Evolutionary conservation across 2,888 invertebrate species (phyloP), one percentile per base, ranked within the genome.

Genomic region (Chrysolina haemoptera): DNA sequence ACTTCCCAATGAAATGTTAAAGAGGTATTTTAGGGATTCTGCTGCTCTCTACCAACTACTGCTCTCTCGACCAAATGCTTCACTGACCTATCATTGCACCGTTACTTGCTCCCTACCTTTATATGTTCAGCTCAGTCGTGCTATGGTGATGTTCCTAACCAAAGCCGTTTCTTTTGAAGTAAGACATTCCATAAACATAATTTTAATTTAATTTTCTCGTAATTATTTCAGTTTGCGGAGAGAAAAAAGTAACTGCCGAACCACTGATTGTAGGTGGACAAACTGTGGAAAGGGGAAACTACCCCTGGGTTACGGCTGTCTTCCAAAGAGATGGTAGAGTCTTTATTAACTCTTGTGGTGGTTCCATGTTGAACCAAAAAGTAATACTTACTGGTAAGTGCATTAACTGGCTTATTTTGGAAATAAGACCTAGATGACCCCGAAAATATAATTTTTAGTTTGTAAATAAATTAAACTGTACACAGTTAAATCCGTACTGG

Each of bases 241-340:
- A 84, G 71, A 83, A 85, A 71, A 79, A 75, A 50, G 83, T 83
- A 0, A 74, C 80, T 46, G 85, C 82, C 0, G 68, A 69, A 65
- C 74, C 82, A n/a, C 71, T 87, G 35, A 78, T 86, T 11, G 82
- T 87, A 16, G 80, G 81, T 40, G 86, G 85, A 5, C 41, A 68
- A 41, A 69, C 22, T 16, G 84, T 84, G 0, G 79, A 78, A 62
- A 79, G 76, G 73, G 86, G 85, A 6, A 78, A 83, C 55, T 87
- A 85, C 73, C 87, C 87, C 18, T 87, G 87, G 87, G 83, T 84
- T 16, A 79, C 82, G 9, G 86, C 84, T 3, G 46, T 87, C 63
- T 87, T 84, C 71, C 66, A n/a, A 35, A 64, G 73, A 53, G 40
- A 72, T 8, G 27, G 16, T 2, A 67, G 68, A 53, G 59, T 53